Conservation (phyloP, 2,113 vertebrate genomes). For the Antechinus flavipes region DNA sequence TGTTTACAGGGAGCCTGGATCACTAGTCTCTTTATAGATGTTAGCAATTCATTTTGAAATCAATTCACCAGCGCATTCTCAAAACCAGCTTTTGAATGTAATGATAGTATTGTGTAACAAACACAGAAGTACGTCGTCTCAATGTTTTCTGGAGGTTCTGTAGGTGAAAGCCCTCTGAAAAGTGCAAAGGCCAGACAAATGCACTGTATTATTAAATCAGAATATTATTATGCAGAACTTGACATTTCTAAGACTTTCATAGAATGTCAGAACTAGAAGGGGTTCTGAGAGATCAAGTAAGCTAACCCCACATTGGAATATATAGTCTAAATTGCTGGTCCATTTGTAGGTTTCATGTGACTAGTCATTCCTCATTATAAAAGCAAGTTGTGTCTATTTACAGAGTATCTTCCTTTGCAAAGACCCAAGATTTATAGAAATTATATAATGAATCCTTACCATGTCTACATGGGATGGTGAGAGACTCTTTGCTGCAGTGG, state of each 20-base stretch:
- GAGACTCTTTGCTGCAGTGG: background rate
- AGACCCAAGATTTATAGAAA: background rate
- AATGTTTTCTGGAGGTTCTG: constrained; percentile 33
- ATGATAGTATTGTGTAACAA: constrained; percentile 30
- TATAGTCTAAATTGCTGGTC: background rate
- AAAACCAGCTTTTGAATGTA: constrained; percentile 29
- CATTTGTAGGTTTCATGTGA: background rate
- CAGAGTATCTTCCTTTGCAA: background rate
- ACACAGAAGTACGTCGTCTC: constrained; percentile 39
- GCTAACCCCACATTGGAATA: background rate
- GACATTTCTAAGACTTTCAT: constrained; percentile 2
- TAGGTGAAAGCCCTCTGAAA: constrained; percentile 1
- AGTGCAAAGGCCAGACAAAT: background rate
- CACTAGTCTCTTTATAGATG: background rate
- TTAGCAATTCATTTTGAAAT: background rate
- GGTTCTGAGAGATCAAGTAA: background rate
- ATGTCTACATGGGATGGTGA: background rate
- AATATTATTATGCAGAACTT: background rate
- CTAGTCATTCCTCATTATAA: background rate
- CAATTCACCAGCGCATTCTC: background rate
- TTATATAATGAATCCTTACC: background rate
- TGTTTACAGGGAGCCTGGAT: constrained; percentile 36
- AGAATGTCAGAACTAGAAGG: constrained; percentile 1
- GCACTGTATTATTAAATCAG: background rate
- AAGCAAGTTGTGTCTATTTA: background rate